Percentiles rank a stretch among this genome's conserved stretches.
Evolutionary conservation across 1,140 invertebrate genomes (phyloP).

Genomic region (Telenomus remus): DNA sequence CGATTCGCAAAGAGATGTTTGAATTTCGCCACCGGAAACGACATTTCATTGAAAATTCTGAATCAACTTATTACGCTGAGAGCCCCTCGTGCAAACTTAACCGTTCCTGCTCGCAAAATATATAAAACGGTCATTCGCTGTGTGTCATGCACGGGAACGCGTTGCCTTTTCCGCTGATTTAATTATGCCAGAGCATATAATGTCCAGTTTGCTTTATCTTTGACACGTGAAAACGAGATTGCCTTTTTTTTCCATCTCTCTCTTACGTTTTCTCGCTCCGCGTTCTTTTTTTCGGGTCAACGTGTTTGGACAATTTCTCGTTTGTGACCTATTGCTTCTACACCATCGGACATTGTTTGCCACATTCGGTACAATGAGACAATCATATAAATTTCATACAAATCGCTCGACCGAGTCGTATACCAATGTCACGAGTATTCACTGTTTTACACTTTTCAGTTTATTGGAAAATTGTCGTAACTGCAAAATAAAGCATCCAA

Average conservation of each 20-base stretch:
- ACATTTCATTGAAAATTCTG: too few species aligned
- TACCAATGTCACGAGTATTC: constrained; percentile 18
- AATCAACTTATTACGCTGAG: too few species aligned
- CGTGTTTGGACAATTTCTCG: not conserved
- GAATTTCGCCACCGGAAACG: too few species aligned
- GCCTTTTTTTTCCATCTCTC: not conserved
- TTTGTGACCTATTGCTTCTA: constrained; percentile 13
- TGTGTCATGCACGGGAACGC: too few species aligned
- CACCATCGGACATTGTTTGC: constrained; percentile 17
- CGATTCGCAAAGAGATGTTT: too few species aligned
- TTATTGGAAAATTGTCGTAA: not conserved
- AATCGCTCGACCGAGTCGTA: constrained; percentile 1
- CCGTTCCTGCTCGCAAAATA: too few species aligned
- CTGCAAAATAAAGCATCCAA: not conserved
- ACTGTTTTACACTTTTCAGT: constrained; percentile 3
- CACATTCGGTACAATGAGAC: constrained; percentile 19
- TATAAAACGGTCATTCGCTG: too few species aligned
- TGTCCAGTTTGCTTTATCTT: constrained; percentile 30
- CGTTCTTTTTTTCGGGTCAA: too few species aligned
- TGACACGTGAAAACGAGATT: constrained; percentile 27
- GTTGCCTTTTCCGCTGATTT: constrained; percentile 1
- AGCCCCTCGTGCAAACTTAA: too few species aligned
- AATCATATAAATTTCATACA: constrained; percentile 24
- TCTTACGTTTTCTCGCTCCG: not conserved
- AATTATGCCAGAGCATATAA: constrained; percentile 36